Percentiles rank a stretch among this genome's conserved stretches.
Conservation (phyloP, 1,140 invertebrate genomes). For the Conus ventricosus region DNA sequence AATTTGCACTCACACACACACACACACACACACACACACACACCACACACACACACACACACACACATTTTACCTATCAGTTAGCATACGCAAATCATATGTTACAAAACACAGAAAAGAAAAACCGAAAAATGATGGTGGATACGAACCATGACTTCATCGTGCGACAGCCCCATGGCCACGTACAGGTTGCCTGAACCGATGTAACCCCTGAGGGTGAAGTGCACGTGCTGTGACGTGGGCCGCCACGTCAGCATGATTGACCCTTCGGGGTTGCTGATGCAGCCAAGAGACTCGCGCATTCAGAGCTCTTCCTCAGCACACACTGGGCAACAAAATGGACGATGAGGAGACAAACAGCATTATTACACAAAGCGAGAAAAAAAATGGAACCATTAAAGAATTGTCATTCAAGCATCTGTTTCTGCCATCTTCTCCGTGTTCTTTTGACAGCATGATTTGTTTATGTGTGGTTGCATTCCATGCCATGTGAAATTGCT, state of each 20-base stretch:
- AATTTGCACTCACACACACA: too few species aligned
- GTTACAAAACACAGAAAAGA: too few species aligned
- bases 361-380: too few species aligned
- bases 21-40: too few species aligned
- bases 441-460: too few species aligned
- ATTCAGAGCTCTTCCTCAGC: slow-evolving; percentile 19
- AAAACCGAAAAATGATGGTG: too few species aligned
- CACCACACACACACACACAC: background rate
- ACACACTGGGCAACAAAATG: background rate
- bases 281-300: slow-evolving; percentile 9
- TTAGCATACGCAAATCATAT: background rate
- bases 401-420: too few species aligned
- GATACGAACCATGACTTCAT: background rate
- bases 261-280: slow-evolving; percentile 5
- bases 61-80: too few species aligned
- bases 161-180: slow-evolving; percentile 5
- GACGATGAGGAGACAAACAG: background rate
- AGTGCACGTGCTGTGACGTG: background rate
- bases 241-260: slow-evolving; percentile 29
- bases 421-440: too few species aligned
- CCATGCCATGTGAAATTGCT: too few species aligned
- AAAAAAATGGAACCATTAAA: too few species aligned
- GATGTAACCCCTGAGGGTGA: slow-evolving; percentile 8
- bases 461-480: too few species aligned
- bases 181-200: slow-evolving; percentile 10